A percentile compares a stretch with the other conserved stretches of the same genome.
Evolutionary conservation across 2,888 invertebrate genomes (phyloP).

Genomic region (Noctua pronuba): DNA sequence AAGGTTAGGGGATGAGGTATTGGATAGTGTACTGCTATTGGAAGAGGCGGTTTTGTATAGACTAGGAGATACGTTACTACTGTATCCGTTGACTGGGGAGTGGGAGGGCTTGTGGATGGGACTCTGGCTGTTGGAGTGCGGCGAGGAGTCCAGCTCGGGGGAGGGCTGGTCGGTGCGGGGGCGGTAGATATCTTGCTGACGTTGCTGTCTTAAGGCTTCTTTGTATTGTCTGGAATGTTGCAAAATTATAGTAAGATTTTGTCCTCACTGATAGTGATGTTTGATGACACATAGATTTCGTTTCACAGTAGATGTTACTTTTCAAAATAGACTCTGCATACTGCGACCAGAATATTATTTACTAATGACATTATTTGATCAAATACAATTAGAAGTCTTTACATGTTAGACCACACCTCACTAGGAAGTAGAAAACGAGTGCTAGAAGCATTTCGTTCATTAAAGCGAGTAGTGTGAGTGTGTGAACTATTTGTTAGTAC

Average conservation of each 20-base stretch:
- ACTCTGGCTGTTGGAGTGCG: slow-evolving; percentile 86
- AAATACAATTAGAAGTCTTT: background rate
- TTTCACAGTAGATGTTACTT: slow-evolving; percentile 4
- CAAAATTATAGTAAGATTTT: slow-evolving; percentile 40
- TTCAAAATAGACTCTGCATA: background rate
- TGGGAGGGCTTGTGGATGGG: slow-evolving; percentile 86
- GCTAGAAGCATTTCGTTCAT: slow-evolving; percentile 12
- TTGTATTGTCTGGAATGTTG: slow-evolving; percentile 94
- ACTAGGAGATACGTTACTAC: slow-evolving; percentile 90
- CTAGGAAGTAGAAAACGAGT: slow-evolving; percentile 23
- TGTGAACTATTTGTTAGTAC: slow-evolving; percentile 50
- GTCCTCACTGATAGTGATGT: background rate
- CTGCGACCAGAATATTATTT: background rate
- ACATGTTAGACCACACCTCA: slow-evolving; percentile 8
- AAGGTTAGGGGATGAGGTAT: slow-evolving; percentile 77
- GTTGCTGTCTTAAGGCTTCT: slow-evolving; percentile 96
- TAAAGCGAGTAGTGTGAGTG: slow-evolving; percentile 10
- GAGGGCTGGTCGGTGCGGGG: slow-evolving; percentile 91
- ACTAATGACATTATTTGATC: background rate
- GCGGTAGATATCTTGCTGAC: slow-evolving; percentile 95
- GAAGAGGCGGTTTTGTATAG: slow-evolving; percentile 83
- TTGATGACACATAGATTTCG: slow-evolving; percentile 59
- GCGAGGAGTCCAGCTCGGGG: slow-evolving; percentile 89
- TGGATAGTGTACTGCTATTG: slow-evolving; percentile 72
- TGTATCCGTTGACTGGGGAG: slow-evolving; percentile 89